phyloP scores from a whole-genome alignment of 1,140 invertebrate genomes.

The Coelopa frigida region DNA sequence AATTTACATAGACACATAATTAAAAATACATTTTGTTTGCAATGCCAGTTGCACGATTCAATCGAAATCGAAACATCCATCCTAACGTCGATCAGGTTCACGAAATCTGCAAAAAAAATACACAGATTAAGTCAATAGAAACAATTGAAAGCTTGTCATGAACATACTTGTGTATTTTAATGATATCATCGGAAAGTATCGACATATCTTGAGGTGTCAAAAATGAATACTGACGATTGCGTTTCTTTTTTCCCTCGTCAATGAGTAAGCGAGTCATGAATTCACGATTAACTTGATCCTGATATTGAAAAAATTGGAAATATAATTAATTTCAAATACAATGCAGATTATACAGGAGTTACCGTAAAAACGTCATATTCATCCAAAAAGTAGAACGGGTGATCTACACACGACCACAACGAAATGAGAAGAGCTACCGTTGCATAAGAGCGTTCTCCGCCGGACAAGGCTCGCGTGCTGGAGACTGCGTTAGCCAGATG shows the following conservation, averaged over 20 bases:
- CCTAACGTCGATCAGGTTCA: slow-evolving; percentile 2
- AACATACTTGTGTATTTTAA: slow-evolving; percentile 52
- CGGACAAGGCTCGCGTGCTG: slow-evolving; percentile 67
- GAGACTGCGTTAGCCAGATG: slow-evolving; percentile 38
- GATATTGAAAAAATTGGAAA: slow-evolving; percentile 8
- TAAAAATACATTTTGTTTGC: background rate
- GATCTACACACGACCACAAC: slow-evolving; percentile 83
- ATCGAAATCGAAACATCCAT: too few relatives aligned
- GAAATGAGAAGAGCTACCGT: slow-evolving; percentile 91
- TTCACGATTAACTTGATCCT: slow-evolving; percentile 69
- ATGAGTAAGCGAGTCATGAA: slow-evolving; percentile 62
- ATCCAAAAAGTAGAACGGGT: slow-evolving; percentile 93
- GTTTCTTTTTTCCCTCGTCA: slow-evolving; percentile 53
- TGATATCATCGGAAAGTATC: slow-evolving; percentile 44
- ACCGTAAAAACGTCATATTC: slow-evolving; percentile 99
- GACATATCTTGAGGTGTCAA: slow-evolving; percentile 68
- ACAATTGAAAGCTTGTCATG: background rate
- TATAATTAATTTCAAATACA: background rate
- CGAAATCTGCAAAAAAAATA: background rate
- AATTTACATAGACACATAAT: too few relatives aligned
- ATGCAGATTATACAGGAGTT: slow-evolving; percentile 14
- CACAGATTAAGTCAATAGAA: background rate
- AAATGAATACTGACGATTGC: slow-evolving; percentile 63
- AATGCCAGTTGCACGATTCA: slow-evolving; percentile 4
- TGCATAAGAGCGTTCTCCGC: slow-evolving; percentile 91